Conservation (phyloP, 2,888 invertebrate species). For the Miltochrista miniata region DNA sequence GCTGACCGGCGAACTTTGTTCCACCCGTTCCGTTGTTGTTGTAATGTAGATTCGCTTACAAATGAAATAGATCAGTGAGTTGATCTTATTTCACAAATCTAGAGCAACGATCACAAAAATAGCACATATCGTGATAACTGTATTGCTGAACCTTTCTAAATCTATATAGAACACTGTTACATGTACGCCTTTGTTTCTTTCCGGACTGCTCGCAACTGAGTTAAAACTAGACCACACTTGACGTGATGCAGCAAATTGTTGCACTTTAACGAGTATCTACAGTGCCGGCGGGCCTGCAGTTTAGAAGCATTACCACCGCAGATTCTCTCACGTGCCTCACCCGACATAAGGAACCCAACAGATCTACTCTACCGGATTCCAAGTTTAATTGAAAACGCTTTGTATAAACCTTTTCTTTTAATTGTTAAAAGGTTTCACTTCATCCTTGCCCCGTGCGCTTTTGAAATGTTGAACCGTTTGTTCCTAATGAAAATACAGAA, state of each 20-base stretch:
- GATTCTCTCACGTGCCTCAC: conserved; percentile 60
- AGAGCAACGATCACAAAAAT: no score
- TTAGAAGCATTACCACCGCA: conserved; percentile 54
- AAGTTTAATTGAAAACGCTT: conserved; percentile 78
- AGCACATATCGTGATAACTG: no score
- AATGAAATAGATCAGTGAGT: no score
- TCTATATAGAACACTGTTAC: conserved; percentile 7
- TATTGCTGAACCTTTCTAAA: no score
- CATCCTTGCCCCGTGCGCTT: conserved; percentile 36
- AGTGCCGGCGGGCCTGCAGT: conserved; percentile 43
- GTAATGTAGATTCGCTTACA: no score
- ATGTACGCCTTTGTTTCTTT: conserved; percentile 32
- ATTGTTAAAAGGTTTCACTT: conserved; percentile 56
- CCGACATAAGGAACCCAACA: conserved; percentile 56
- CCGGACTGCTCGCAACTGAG: conserved; percentile 35
- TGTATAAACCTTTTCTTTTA: conserved; percentile 72
- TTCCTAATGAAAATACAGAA: conserved; percentile 41
- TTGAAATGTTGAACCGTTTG: conserved; percentile 50
- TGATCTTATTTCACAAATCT: no score
- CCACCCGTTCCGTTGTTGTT: no score
- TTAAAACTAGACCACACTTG: conserved; percentile 45
- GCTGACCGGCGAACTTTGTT: no score
- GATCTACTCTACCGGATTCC: conserved; percentile 65
- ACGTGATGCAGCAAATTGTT: conserved; percentile 64
- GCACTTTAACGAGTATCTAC: conserved; percentile 65